A percentile compares a stretch with the other conserved stretches of the same genome.
Evolutionary conservation across 2,888 invertebrate species (phyloP).

Genomic region (Opisthograptis luteolata): DNA sequence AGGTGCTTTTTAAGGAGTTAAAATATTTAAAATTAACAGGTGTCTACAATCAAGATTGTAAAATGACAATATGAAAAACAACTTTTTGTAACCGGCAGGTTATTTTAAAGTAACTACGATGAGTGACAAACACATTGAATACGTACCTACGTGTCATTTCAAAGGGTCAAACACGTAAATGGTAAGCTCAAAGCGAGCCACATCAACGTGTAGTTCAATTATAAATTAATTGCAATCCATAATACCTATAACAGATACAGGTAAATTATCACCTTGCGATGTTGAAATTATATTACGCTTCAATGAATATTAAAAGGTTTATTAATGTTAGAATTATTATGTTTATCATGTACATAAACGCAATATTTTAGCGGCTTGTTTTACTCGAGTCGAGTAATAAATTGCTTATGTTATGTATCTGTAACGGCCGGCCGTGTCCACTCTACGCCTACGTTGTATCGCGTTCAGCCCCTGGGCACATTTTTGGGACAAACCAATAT

Average conservation of each 20-base stretch:
- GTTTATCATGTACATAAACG: too few relatives aligned
- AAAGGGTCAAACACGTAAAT: neutral
- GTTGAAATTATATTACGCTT: conserved; percentile 19
- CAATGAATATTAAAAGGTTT: conserved; percentile 54
- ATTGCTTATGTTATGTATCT: conserved; percentile 59
- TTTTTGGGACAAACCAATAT: conserved; percentile 83
- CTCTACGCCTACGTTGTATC: conserved; percentile 75
- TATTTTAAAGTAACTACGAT: too few relatives aligned
- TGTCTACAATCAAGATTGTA: too few relatives aligned
- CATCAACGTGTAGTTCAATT: neutral
- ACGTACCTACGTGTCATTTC: neutral
- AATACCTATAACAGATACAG: conserved; percentile 1
- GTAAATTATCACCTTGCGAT: conserved; percentile 14
- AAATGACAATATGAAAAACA: too few relatives aligned
- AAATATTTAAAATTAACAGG: too few relatives aligned
- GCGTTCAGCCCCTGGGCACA: conserved; percentile 79
- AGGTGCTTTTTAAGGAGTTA: too few relatives aligned
- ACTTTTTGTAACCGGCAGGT: too few relatives aligned
- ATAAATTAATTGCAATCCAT: conserved; percentile 8
- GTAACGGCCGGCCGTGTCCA: conserved; percentile 62
- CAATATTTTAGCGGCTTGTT: conserved; percentile 63
- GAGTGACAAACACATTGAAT: too few relatives aligned
- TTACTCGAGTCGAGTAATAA: conserved; percentile 49
- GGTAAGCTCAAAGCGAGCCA: neutral
- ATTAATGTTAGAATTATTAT: too few relatives aligned